These are phyloP conservation scores for Prenolepis imparis DNA, from an alignment of 2,888 invertebrate genomes.

Conservation along the genomic window DNA sequence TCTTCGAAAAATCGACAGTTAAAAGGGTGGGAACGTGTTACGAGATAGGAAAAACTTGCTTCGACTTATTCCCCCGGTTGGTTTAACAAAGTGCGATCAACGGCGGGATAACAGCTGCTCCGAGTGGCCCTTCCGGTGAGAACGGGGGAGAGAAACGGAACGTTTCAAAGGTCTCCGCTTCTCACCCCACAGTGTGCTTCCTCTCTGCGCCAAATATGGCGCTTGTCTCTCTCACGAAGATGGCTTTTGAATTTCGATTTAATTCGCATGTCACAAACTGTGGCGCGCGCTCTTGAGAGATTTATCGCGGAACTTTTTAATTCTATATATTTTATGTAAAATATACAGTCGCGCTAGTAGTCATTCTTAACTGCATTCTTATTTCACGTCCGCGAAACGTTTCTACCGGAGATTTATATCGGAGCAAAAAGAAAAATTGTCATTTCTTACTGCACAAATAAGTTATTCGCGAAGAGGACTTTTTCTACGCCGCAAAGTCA, in stretches of 20 bases:
- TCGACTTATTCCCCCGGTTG: slow-evolving; percentile 65
- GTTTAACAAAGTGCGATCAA: slow-evolving; percentile 74
- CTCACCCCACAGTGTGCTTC: slow-evolving; percentile 53
- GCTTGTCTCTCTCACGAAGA: slow-evolving; percentile 22
- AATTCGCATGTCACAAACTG: slow-evolving; percentile 37
- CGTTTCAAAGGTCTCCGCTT: slow-evolving; percentile 45
- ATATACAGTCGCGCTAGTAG: slow-evolving; percentile 23
- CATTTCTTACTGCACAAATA: slow-evolving; percentile 67
- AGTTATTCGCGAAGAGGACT: slow-evolving; percentile 66
- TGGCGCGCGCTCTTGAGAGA: slow-evolving; percentile 23
- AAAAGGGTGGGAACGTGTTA: slow-evolving; percentile 64
- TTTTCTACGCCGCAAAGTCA: slow-evolving; percentile 61
- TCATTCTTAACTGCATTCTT: slow-evolving; percentile 39
- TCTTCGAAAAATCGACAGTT: slow-evolving; percentile 57
- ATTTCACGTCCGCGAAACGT: slow-evolving; percentile 29
- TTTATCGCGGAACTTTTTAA: slow-evolving; percentile 32
- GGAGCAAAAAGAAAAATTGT: slow-evolving; percentile 41
- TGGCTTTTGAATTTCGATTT: slow-evolving; percentile 54
- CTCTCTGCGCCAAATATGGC: slow-evolving; percentile 38
- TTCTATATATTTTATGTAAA: slow-evolving; percentile 30
- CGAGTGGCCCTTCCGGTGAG: slow-evolving; percentile 71
- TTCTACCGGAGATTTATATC: slow-evolving; percentile 38
- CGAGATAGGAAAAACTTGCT: slow-evolving; percentile 68
- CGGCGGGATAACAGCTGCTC: slow-evolving; percentile 77
- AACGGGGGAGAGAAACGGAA: slow-evolving; percentile 68